Evolutionary conservation across 2,888 invertebrate genomes (phyloP), one percentile per base, ranked within the genome.

Genomic region (Lasioglossum marginatum): DNA sequence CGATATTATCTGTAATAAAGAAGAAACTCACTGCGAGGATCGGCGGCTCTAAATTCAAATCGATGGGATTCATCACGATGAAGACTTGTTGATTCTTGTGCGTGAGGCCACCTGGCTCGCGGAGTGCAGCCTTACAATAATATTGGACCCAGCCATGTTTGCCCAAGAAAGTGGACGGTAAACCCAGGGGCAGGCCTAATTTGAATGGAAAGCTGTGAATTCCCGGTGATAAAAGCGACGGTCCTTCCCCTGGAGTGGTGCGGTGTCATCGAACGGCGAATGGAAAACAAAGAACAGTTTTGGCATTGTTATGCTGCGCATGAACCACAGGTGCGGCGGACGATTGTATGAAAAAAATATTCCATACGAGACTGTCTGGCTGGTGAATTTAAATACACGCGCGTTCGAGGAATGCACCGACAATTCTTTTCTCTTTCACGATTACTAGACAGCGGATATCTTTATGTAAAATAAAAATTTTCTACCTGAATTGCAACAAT

Each of bases 1-100:
- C 48, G 31, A 31, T 60, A 71, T 60, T 6, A 48, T 72, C 63
- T 63, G 5, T 31, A 34, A 27, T 79, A 68, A 82, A 8, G 2
- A 85, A 57, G 66, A 31, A 83, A 96, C 97, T 97, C 96, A 99
- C 99, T 94, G 98, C 97, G 89, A 99, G 96, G 90, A 98, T 97
- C 12, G 98, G 97, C 66, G 98, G 98, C 94, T 99, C 99, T 95
- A 98, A 95, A 95, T 99, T 99, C 92, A 99, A 96, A 95, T 99
- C 98, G 90, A 99, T 98, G 6, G 99, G 99, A 95, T 98, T 99
- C 98, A 99, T 98, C 4, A 99, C 98, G 92, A 99, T 98, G 95
- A 99, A 99, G n/a, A 99, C 99, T 95, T 99, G 99, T 95, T 99
- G 98, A 95, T 99, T 99, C 95, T 99, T 99, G 94, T 99, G 99